These are phyloP conservation scores for Byasa hedistus DNA, from an alignment of 2,888 invertebrate species.

Conservation along the genomic window DNA sequence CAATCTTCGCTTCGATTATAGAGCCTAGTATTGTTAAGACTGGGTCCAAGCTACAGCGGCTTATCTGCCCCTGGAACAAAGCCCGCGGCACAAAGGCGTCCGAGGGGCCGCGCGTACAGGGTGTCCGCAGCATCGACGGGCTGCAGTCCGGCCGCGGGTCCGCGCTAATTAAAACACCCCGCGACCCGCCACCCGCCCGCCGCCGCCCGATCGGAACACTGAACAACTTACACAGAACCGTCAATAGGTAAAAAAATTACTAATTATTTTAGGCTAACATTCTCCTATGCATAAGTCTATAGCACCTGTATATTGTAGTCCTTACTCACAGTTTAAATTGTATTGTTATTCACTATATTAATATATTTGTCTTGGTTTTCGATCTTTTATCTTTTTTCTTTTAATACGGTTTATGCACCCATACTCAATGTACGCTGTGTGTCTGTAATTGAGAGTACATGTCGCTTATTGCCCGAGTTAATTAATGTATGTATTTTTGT, in stretches of 20 bases:
- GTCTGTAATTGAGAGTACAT: too few species aligned
- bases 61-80: constrained; percentile 41
- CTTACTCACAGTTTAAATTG: too few species aligned
- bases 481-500: too few species aligned
- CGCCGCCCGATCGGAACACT: constrained; percentile 34
- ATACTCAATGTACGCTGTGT: too few species aligned
- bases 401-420: too few species aligned
- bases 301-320: too few species aligned
- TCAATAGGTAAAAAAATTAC: background rate
- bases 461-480: too few species aligned
- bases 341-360: too few species aligned
- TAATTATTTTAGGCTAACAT: background rate
- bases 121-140: constrained; percentile 46
- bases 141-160: constrained; percentile 62
- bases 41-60: constrained; percentile 20
- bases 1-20: constrained; percentile 24
- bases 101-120: constrained; percentile 38
- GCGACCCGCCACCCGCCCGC: constrained; percentile 43
- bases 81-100: constrained; percentile 35
- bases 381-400: too few species aligned
- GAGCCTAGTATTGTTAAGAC: constrained; percentile 25
- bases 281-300: too few species aligned
- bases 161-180: constrained; percentile 74
- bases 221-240: constrained; percentile 15
- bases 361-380: too few species aligned